Evolutionary conservation across 2,888 invertebrate species (phyloP).

Genomic region (Cyrtodaria siliqua): DNA sequence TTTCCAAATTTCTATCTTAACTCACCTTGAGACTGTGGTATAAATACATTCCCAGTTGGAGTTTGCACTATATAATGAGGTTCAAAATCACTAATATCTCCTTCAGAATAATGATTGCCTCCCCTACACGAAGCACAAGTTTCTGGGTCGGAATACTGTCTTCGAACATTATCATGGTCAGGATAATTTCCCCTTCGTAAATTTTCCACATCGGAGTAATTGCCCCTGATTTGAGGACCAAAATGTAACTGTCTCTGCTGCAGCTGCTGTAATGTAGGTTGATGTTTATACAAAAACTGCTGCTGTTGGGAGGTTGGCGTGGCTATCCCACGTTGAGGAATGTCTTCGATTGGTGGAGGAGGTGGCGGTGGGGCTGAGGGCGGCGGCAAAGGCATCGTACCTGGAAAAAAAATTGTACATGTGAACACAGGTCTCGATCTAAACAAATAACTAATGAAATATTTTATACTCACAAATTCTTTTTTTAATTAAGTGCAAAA

Average conservation of each 20-base stretch:
- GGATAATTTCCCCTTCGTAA: constrained; percentile 66
- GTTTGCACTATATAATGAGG: constrained; percentile 83
- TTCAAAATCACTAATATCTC: constrained; percentile 79
- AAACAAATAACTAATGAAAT: too few species aligned
- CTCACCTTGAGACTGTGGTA: constrained; percentile 72
- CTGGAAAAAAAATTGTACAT: too few species aligned
- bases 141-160: constrained; percentile 62
- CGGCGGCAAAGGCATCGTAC: constrained; percentile 78
- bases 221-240: constrained; percentile 79
- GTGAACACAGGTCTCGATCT: too few species aligned
- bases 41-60: constrained; percentile 78
- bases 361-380: constrained; percentile 79
- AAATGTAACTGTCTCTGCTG: constrained; percentile 77
- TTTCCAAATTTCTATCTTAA: too few species aligned
- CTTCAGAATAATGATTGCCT: constrained; percentile 74
- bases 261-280: constrained; percentile 56
- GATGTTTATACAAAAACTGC: constrained; percentile 19
- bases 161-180: constrained; percentile 57
- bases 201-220: constrained; percentile 79
- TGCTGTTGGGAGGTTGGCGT: constrained; percentile 28
- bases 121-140: constrained; percentile 40
- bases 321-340: constrained; percentile 74
- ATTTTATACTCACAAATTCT: too few species aligned
- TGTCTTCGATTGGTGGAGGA: constrained; percentile 83
- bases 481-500: too few species aligned